Conservation (phyloP, 2,113 vertebrate genomes). For the Acinonyx jubatus region DNA sequence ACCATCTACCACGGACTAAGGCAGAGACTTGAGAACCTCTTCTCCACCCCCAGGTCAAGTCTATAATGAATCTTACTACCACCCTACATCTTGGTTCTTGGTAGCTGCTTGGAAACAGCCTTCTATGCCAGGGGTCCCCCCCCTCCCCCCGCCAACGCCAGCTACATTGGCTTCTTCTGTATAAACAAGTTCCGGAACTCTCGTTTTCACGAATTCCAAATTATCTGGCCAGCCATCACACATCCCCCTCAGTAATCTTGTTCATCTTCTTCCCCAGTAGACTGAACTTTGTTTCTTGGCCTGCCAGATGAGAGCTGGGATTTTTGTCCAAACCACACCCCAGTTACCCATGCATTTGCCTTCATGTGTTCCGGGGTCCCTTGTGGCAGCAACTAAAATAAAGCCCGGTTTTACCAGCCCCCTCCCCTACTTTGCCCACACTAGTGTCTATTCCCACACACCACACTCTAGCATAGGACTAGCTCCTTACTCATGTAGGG, state of each 20-base stretch:
- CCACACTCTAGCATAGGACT: background rate
- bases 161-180: background rate
- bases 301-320: background rate
- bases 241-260: background rate
- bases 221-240: background rate
- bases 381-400: background rate
- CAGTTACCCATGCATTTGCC: background rate
- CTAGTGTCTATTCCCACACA: no score
- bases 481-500: background rate
- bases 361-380: background rate
- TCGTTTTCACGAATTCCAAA: background rate
- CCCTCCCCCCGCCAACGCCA: background rate
- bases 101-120: background rate
- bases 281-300: background rate
- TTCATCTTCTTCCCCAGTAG: background rate
- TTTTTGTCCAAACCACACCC: background rate
- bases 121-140: accelerated
- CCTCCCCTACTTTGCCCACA: accelerated
- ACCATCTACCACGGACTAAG: accelerated
- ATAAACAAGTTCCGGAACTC: background rate
- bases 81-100: background rate
- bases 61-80: background rate
- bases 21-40: background rate
- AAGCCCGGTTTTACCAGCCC: background rate
- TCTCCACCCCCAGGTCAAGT: background rate